phyloP scores from a whole-genome alignment of 2,888 invertebrate species.

The Hecatera dysodea region DNA sequence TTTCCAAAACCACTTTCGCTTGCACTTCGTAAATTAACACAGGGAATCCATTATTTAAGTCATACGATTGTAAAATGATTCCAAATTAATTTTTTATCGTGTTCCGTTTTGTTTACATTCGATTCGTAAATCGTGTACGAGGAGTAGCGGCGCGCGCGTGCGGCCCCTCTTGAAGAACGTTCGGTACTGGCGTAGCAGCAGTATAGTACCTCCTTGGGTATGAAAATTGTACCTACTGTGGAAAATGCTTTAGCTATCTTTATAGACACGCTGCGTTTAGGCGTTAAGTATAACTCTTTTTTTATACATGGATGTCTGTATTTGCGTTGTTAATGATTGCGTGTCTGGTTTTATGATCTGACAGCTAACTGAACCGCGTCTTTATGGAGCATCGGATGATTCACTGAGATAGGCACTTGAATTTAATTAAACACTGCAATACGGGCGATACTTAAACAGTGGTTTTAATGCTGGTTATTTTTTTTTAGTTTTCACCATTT shows the following conservation, averaged over 20 bases:
- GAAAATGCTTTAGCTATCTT: constrained; percentile 82
- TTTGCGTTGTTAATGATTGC: constrained; percentile 30
- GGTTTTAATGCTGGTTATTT: background rate
- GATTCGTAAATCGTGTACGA: constrained; percentile 66
- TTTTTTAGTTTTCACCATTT: constrained; percentile 17
- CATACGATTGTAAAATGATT: constrained; percentile 27
- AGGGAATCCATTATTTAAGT: constrained; percentile 11
- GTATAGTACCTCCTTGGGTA: constrained; percentile 50
- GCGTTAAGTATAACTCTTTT: constrained; percentile 38
- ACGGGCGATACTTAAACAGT: background rate
- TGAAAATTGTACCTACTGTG: constrained; percentile 79
- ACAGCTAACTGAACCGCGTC: constrained; percentile 14
- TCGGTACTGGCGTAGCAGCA: constrained; percentile 71
- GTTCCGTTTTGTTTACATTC: constrained; percentile 78
- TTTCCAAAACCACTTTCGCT: constrained; percentile 45
- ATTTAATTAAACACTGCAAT: constrained; percentile 43
- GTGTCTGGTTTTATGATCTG: constrained; percentile 32
- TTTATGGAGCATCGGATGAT: constrained; percentile 31
- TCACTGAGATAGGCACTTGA: constrained; percentile 31
- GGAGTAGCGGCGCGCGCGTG: constrained; percentile 61
- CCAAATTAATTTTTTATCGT: constrained; percentile 30
- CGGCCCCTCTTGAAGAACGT: constrained; percentile 62
- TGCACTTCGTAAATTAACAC: constrained; percentile 48
- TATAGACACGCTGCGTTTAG: constrained; percentile 18
- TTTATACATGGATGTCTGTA: background rate